These are phyloP conservation scores for Catostylus mosaicus DNA, from an alignment of 30 jellyfish, hydroid and myxozoan genomes.

Conservation along the genomic window DNA sequence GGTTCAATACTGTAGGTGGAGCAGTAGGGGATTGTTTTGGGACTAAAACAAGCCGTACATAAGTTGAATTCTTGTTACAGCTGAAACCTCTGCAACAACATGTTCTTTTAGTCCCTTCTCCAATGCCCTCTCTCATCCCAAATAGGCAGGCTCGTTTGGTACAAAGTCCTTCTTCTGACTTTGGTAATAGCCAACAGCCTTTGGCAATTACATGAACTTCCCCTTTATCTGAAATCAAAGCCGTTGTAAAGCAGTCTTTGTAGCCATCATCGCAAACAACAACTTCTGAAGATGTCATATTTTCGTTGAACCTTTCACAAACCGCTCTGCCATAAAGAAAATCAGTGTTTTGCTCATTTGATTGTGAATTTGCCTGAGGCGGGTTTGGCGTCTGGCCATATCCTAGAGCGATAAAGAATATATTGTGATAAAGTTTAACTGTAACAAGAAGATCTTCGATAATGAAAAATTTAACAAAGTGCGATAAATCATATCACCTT, in stretches of 20 bases:
- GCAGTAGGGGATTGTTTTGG: constrained; percentile 14
- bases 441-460: too few species aligned
- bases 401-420: neutral
- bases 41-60: constrained; percentile 3
- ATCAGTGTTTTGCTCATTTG: neutral
- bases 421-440: too few species aligned
- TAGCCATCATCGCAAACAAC: constrained; percentile 49
- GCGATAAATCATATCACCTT: too few species aligned
- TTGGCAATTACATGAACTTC: constrained; percentile 12
- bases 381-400: constrained; percentile 45
- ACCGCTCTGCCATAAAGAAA: constrained; percentile 34
- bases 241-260: constrained; percentile 59
- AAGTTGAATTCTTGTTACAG: constrained; percentile 58
- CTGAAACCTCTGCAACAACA: constrained; percentile 73
- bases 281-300: constrained; percentile 13
- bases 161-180: constrained; percentile 46
- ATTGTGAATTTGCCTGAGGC: neutral
- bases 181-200: constrained; percentile 58
- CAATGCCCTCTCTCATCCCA: constrained; percentile 11
- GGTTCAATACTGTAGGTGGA: constrained; percentile 5
- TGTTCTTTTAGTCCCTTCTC: constrained; percentile 4
- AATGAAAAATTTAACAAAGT: too few species aligned
- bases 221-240: constrained; percentile 23
- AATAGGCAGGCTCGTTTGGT: constrained; percentile 34
- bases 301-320: constrained; percentile 35